Evolutionary conservation across 2,113 vertebrate species (phyloP), one percentile per base, ranked within the genome.

Genomic region (Vanacampus margaritifer): DNA sequence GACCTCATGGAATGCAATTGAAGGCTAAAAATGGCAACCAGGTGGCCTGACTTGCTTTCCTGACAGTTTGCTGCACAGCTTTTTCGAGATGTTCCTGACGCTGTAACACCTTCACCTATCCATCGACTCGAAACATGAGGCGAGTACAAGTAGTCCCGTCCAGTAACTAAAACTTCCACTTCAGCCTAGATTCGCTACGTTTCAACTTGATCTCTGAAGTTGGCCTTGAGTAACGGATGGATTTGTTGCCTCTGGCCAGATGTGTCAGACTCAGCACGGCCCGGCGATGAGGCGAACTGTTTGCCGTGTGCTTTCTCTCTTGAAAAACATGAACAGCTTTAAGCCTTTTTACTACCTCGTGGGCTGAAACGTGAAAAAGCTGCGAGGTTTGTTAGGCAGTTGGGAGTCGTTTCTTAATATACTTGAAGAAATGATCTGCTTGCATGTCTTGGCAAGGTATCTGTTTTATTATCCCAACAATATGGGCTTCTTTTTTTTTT

Each of bases 171-270:
- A 85, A 61, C 39, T 64, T 37, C 50, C 24, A 28, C 67, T 36
- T 41, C 48, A 21, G 60, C 21, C 43, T 70, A 45, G 58, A 28
- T 48, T 11, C 9, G 4, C 14, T 64, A 43, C 48, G 45, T 63
- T 72, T 69, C 48, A 19, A 59, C 60, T 26, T 66, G 28, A 32
- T 43, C 43, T 65, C 66, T n/a, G 28, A 36, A 66, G 39, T 56
- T 0, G 3, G 35, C 41, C 41, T 28, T 23, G 50, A 63, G 69
- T 73, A 75, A 77, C 24, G 88, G 88, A 84, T 92, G 91, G 89
- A 89, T 87, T 90, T 87, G 91, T 91, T 92, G 91, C 84, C 86
- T 90, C 79, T 92, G 85, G 89, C 90, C 50, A 56, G 1, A 45
- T 36, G 32, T 69, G 53, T 50, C 72, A n/a, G n/a, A n/a, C n/a